Percentiles rank a stretch among this genome's conserved stretches.
phyloP scores from a whole-genome alignment of 2,797 vertebrate genomes.

The Chelon auratus region DNA sequence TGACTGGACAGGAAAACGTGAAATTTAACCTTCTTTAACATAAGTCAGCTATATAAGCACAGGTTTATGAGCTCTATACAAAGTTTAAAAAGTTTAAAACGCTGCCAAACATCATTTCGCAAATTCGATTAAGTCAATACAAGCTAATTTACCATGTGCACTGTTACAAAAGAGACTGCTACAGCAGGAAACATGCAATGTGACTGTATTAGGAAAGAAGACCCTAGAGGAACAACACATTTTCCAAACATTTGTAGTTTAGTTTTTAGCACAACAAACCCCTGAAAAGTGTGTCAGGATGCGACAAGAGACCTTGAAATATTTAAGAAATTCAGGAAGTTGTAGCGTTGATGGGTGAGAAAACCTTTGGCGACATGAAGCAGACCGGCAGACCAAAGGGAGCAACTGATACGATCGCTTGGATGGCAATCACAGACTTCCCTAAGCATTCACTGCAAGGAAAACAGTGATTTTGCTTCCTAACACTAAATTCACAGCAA shows the following conservation, averaged over 20 bases:
- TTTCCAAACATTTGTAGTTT: slow-evolving; percentile 27
- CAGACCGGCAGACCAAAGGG: too few relatives aligned
- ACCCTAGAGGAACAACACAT: background rate
- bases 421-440: too few relatives aligned
- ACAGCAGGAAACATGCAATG: slow-evolving; percentile 1
- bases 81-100: slow-evolving; percentile 36
- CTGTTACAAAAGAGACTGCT: slow-evolving; percentile 11
- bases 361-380: too few relatives aligned
- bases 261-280: slow-evolving; percentile 1
- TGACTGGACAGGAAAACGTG: slow-evolving; percentile 21
- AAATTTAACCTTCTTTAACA: slow-evolving; percentile 40
- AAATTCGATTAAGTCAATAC: slow-evolving; percentile 24
- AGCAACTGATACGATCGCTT: too few relatives aligned
- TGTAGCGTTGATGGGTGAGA: too few relatives aligned
- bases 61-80: slow-evolving; percentile 19
- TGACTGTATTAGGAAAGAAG: background rate
- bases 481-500: too few relatives aligned
- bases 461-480: too few relatives aligned
- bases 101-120: slow-evolving; percentile 49
- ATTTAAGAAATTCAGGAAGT: too few relatives aligned
- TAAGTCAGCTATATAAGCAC: slow-evolving; percentile 16
- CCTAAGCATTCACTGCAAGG: too few relatives aligned
- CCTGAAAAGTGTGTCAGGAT: slow-evolving; percentile 3
- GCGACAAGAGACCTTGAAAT: too few relatives aligned
- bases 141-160: slow-evolving; percentile 20